A percentile compares a stretch with the other conserved stretches of the same genome.
Evolutionary conservation across 2,888 invertebrate species (phyloP).

Genomic region (Siphonodentalium dalli): DNA sequence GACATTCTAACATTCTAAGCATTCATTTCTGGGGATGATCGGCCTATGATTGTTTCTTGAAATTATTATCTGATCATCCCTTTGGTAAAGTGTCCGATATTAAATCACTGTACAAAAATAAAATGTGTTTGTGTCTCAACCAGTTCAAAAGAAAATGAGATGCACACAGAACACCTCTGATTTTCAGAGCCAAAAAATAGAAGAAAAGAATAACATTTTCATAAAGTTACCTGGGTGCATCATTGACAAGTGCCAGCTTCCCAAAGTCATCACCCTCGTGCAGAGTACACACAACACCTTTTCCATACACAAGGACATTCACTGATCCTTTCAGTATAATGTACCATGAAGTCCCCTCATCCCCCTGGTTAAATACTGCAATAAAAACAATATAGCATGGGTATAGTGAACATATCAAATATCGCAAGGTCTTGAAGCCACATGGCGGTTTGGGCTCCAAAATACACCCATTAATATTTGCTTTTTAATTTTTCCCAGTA

Average conservation of each 20-base stretch:
- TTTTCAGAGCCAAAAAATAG: background rate
- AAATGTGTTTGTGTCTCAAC: no score
- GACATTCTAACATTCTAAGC: background rate
- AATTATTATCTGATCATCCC: no score
- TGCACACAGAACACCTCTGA: no score
- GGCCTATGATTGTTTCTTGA: background rate
- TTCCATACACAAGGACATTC: conserved; percentile 83
- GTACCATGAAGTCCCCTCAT: conserved; percentile 85
- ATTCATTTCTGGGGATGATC: background rate
- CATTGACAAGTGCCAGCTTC: conserved; percentile 83
- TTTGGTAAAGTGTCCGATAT: no score
- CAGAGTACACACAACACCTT: conserved; percentile 81
- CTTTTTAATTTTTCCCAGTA: no score
- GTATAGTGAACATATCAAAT: background rate
- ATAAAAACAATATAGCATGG: conserved; percentile 30
- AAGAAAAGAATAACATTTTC: no score
- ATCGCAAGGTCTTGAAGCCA: background rate
- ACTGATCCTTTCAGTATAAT: conserved; percentile 83
- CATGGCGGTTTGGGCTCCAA: no score
- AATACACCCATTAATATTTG: no score
- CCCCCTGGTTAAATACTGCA: conserved; percentile 83
- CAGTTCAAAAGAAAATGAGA: no score
- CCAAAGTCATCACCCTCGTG: conserved; percentile 89
- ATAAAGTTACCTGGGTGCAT: conserved; percentile 77
- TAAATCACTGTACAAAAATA: no score